Conservation (phyloP, 2,888 invertebrate genomes). For the Sesamia inferens region DNA sequence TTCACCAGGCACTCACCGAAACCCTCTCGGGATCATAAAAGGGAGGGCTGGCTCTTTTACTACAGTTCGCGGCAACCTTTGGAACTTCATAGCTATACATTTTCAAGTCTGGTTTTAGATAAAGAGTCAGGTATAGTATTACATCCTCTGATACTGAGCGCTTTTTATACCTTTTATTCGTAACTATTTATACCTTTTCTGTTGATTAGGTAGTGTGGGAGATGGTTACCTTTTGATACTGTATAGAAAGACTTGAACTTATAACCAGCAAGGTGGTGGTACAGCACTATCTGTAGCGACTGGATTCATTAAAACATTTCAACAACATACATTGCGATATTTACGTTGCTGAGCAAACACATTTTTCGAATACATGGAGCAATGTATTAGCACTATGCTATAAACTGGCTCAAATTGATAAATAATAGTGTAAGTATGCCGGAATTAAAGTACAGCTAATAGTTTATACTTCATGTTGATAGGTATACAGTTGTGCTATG, state of each 20-base stretch:
- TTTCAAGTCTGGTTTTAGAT: conserved; percentile 65
- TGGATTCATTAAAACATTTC: too few species aligned
- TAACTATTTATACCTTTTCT: conserved; percentile 13
- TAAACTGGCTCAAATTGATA: too few species aligned
- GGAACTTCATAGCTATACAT: conserved; percentile 70
- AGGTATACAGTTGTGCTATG: not conserved
- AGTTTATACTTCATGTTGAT: not conserved
- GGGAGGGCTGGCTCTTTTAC: conserved; percentile 68
- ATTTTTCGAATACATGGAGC: too few species aligned
- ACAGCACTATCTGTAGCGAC: too few species aligned
- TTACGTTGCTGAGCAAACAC: too few species aligned
- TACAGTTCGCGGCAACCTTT: conserved; percentile 67
- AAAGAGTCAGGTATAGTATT: conserved; percentile 63
- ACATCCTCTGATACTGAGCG: conserved; percentile 51
- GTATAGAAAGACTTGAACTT: too few species aligned
- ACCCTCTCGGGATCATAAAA: conserved; percentile 72
- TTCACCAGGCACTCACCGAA: conserved; percentile 68
- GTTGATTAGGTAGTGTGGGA: conserved; percentile 28
- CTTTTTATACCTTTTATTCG: conserved; percentile 20
- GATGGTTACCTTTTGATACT: not conserved
- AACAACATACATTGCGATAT: too few species aligned
- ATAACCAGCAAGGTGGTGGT: too few species aligned
- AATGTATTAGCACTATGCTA: too few species aligned
- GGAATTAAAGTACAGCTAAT: not conserved
- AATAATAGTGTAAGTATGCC: too few species aligned